Conservation (phyloP, 2,113 vertebrate genomes). For the Erythrocercus mccallii region DNA sequence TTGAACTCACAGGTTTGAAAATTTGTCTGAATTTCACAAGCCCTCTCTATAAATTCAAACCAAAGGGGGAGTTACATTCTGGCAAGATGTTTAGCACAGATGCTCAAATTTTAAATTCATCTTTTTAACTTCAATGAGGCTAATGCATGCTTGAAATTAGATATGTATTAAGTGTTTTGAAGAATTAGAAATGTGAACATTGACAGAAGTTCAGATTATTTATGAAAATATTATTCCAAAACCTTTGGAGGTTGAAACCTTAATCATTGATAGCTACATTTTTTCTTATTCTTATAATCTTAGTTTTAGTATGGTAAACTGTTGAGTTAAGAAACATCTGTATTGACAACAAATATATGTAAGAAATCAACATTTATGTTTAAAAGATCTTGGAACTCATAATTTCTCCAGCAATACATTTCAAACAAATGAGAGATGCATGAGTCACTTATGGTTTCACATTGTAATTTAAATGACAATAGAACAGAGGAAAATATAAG, state of each 20-base stretch:
- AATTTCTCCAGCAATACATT: not conserved
- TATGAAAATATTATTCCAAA: not conserved
- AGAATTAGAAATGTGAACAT: not conserved
- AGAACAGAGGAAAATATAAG: not conserved
- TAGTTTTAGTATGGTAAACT: not conserved
- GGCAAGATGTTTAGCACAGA: not conserved
- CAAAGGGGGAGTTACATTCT: not conserved
- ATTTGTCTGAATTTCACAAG: not conserved
- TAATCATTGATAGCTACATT: not conserved
- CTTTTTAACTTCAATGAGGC: not conserved
- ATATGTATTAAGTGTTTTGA: fast-evolving
- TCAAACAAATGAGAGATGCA: not conserved
- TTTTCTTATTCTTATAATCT: not conserved
- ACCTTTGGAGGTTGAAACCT: not conserved
- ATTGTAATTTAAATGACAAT: not conserved
- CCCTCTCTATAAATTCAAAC: not conserved
- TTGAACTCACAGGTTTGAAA: not conserved
- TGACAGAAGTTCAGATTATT: not conserved
- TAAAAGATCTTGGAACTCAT: not conserved
- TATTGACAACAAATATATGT: not conserved
- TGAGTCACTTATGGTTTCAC: not conserved
- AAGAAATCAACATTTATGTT: not conserved
- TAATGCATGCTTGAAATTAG: not conserved
- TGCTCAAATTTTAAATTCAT: not conserved
- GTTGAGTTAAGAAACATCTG: not conserved